Evolutionary conservation across 2,888 invertebrate species (phyloP), one percentile per base, ranked within the genome.

Genomic region (Drosophila basisetae): DNA sequence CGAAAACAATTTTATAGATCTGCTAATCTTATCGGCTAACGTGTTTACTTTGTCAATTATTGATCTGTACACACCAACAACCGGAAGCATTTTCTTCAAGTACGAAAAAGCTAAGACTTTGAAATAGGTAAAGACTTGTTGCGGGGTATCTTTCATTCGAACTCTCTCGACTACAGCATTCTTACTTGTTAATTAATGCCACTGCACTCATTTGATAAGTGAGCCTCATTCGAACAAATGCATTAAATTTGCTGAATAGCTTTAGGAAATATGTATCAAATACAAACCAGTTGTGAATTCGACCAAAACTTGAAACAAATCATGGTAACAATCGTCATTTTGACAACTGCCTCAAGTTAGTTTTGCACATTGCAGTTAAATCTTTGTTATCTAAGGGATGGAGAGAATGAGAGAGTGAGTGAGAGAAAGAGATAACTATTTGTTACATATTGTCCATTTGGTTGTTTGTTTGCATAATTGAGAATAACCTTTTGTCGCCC

Each of bases 381-480:
- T 18, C 25, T 7, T 6, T 37, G 16, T 10, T 10, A 18, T 9
- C 25, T 25, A 18, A 6, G n/a, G 6, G 0, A 13, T 3, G 10
- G 37, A 16, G 25, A 25, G 28, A 18, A 10, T 10, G 31, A 6
- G 47, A 2, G 4, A 13, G 18, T 1, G 30, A 31, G 2, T 7
- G 9, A 18, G n/a, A 33, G 7, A 5, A 2, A 41, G 25, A 13
- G 2, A n/a, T 37, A 28, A 39, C 25, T 41, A 58, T 52, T 50
- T 69, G 35, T 41, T 37, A 5, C 7, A n/a, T 25, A 28, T n/a
- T 68, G 68, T 61, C 16, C 64, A 64, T 72, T 76, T 80, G 30
- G 53, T 1, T 47, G 60, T 52, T 65, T 80, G 80, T 80, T 80
- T 79, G 63, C 83, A 55, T 67, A 76, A 76, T 79, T 69, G 41